phyloP scores from a whole-genome alignment of 2,113 vertebrate species.

The Ailuropoda melanoleuca region DNA sequence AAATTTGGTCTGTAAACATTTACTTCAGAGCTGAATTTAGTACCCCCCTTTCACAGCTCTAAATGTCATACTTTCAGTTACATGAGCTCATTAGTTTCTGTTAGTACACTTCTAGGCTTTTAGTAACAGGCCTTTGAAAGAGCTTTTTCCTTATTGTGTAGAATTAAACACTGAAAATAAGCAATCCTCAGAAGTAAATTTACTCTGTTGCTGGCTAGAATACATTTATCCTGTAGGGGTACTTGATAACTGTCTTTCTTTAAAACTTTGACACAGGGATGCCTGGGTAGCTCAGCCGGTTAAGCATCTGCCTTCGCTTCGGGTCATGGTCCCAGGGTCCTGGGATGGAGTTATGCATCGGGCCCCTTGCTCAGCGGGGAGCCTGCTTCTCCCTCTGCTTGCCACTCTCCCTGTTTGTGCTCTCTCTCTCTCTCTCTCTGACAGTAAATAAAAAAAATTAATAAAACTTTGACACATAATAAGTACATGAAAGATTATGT shows the following conservation, averaged over 20 bases:
- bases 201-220: background rate
- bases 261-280: background rate
- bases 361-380: background rate
- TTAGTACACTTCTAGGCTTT: background rate
- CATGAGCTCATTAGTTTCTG: background rate
- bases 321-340: background rate
- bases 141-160: background rate
- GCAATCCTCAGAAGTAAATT: background rate
- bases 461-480: background rate
- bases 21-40: background rate
- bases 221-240: background rate
- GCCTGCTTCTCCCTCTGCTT: background rate
- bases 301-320: background rate
- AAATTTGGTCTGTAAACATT: background rate
- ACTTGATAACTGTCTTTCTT: conserved; percentile 8
- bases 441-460: too few species aligned
- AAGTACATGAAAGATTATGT: background rate
- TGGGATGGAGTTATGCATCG: background rate
- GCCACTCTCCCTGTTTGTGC: background rate
- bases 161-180: conserved; percentile 23
- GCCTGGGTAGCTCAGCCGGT: background rate
- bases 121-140: background rate
- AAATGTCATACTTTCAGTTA: background rate
- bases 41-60: background rate
- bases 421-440: background rate